Evolutionary conservation across 2,888 invertebrate species (phyloP), one percentile per base, ranked within the genome.

Genomic region (Thecocarcelia acutangulata): DNA sequence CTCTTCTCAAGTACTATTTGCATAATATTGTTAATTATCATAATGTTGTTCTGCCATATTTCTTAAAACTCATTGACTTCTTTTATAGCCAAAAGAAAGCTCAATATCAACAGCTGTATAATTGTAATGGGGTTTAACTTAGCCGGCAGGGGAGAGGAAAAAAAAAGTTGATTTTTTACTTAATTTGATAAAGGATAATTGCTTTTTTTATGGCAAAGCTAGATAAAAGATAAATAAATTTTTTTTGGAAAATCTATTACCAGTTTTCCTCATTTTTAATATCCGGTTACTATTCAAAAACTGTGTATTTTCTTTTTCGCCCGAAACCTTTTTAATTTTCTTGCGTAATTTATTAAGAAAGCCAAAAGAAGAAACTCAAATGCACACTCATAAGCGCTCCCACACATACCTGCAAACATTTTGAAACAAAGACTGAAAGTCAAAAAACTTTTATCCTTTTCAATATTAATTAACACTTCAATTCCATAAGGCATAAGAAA

Each of bases 381-480:
- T 33, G 33, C 33, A 33, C 33, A 33, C 33, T 9, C 9, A 28
- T 6, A 21, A 24, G 58, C 12, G 1, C 50, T 11, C n/a, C 6
- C 42, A 24, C n/a, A 11, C 12, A 15, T 12, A 37, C 37, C 5
- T 1, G 0, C 15, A 6, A 50, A 40, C 37, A 33, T 19, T 4
- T 11, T 2, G 48, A 1, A 54, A 56, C 24, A 63, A 73, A 74
- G 21, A 70, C 80, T 68, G 48, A 84, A 87, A 88, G 87, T 87
- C 86, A 85, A 88, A 33, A 88, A 88, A 85, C 82, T 82, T 88
- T 88, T 86, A 87, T 88, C 87, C 88, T 87, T 88, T 88, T 88
- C 88, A 88, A 88, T 88, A 88, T 88, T 88, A 88, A 88, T 88
- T 88, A 88, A 88, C 89, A 88, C 88, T 88, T 88, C 87, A 87